These are phyloP conservation scores for Microctenopoma stevenorrisi DNA, from an alignment of 2,797 vertebrate species.

Conservation along the genomic window DNA sequence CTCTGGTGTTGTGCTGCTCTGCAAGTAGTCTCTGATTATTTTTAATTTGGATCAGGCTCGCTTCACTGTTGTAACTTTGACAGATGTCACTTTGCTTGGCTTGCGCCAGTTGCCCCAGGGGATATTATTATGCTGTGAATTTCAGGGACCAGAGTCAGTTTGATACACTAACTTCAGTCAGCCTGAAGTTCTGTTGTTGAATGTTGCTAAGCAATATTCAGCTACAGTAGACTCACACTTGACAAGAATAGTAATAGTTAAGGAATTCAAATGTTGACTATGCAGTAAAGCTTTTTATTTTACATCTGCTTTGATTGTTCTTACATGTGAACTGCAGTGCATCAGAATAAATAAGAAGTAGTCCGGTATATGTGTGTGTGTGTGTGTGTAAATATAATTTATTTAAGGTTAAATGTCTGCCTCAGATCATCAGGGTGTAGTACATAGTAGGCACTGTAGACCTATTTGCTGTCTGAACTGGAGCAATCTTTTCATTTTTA, in stretches of 20 bases:
- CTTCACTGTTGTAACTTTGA: slow-evolving; percentile 63
- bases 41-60: slow-evolving; percentile 59
- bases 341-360: neutral
- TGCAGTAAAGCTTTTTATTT: slow-evolving; percentile 21
- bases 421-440: neutral
- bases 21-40: slow-evolving; percentile 54
- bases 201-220: slow-evolving; percentile 19
- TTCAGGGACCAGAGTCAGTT: slow-evolving; percentile 55
- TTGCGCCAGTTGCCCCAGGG: slow-evolving; percentile 56
- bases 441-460: too few relatives aligned
- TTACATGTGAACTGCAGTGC: slow-evolving; percentile 1
- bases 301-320: slow-evolving; percentile 2
- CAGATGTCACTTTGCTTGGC: slow-evolving; percentile 71
- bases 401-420: neutral
- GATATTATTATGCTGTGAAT: slow-evolving; percentile 75
- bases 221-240: slow-evolving; percentile 4
- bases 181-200: slow-evolving; percentile 23
- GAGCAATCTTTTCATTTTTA: neutral
- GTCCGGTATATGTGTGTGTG: too few relatives aligned
- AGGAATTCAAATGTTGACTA: neutral
- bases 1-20: slow-evolving; percentile 21
- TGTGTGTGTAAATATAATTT: neutral
- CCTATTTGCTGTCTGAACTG: neutral
- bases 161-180: slow-evolving; percentile 56
- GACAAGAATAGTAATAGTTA: slow-evolving; percentile 13